Evolutionary conservation across 1,140 invertebrate genomes (phyloP), one percentile per base, ranked within the genome.

Genomic region (Metopolophium dirhodum): DNA sequence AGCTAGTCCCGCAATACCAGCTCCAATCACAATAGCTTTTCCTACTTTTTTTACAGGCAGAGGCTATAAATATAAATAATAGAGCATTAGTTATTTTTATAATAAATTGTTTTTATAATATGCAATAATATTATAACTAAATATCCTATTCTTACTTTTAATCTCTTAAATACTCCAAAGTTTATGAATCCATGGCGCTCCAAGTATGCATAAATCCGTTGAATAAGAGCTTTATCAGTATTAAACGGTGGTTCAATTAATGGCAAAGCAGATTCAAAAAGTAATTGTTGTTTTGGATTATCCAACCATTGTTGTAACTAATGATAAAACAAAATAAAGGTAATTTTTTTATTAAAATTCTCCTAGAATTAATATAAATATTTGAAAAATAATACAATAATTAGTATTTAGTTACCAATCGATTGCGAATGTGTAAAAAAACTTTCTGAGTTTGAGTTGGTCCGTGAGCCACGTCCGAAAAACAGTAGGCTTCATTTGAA

Each of bases 161-260:
- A 95, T 91, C 98, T 96, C 95, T 99, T 98, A 95, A 98, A 99
- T 45, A 99, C 97, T 1, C 99, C 99, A 96, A 99, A 99, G 96
- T 99, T 99, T 89, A 99, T 99, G 94, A 98, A 99, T 18, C 99
- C 99, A 96, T 99, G 98, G 93, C 99, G 96, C 95, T 99, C 98
- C 20, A 99, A 96, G 95, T 98, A 99, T 2, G 98, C 97, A 96
- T 99, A 98, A 90, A 99, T 96, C 94, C 99, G 96, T 94, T 97
- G 96, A 8, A 99, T 96, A 2, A 99, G 95, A 18, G 97, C 96
- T 47, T 96, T 96, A 96, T 99, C 98, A 95, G 98, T 98, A 95
- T 99, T 99, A 94, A 98, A 99, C 1, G 98, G 98, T 30, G 97
- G 96, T 95, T 99, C 98, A 94, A 99, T 97, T 94, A 97, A 97